phyloP scores from a whole-genome alignment of 2,797 vertebrate genomes.

The Garrulus glandarius region DNA sequence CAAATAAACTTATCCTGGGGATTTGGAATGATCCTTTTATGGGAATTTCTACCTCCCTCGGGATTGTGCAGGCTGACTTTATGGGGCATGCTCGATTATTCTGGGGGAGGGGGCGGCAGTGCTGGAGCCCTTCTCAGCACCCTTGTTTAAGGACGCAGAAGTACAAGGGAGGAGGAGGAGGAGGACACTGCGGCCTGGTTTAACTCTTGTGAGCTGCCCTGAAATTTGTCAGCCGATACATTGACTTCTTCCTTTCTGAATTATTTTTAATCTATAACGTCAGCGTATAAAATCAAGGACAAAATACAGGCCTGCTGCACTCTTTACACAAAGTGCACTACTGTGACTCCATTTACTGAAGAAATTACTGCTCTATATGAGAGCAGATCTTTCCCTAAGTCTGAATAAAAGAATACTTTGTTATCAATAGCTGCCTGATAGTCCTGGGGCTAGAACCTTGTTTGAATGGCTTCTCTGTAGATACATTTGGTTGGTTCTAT shows the following conservation, averaged over 20 bases:
- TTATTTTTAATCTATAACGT: neutral
- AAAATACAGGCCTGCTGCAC: neutral
- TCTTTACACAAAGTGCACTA: neutral
- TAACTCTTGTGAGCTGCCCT: neutral
- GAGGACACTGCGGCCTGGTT: neutral
- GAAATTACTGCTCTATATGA: neutral
- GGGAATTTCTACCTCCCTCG: neutral
- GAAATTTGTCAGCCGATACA: neutral
- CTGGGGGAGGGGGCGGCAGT: neutral
- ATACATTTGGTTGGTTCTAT: neutral
- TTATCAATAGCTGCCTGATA: neutral
- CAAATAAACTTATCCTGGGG: constrained; percentile 13
- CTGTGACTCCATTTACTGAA: neutral
- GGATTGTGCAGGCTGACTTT: neutral
- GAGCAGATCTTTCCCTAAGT: neutral
- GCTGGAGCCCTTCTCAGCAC: neutral
- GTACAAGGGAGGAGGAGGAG: neutral
- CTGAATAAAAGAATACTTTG: neutral
- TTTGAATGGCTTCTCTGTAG: neutral
- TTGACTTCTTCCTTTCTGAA: neutral
- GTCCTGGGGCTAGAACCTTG: neutral
- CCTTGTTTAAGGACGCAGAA: neutral
- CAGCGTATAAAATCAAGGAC: neutral
- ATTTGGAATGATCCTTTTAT: constrained; percentile 37
- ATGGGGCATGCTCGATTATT: neutral